Evolutionary conservation across 2,797 vertebrate genomes (phyloP).

Genomic region (Myripristis jacobus): DNA sequence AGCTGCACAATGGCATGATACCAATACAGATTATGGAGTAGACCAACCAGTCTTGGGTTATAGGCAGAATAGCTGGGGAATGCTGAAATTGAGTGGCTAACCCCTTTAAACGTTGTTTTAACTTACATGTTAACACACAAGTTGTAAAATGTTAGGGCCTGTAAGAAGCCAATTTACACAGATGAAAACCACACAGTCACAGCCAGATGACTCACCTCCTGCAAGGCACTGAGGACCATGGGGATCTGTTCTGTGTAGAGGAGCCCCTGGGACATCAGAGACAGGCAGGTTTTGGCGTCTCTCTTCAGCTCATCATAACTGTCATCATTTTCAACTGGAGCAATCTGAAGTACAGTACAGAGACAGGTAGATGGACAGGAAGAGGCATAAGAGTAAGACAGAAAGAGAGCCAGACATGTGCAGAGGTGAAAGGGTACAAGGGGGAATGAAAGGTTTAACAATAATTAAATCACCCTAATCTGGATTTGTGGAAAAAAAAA

Average conservation of each 20-base stretch:
- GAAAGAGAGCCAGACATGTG: not conserved
- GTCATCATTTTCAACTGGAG: constrained; percentile 97
- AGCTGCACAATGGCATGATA: not conserved
- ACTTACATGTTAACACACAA: constrained; percentile 3
- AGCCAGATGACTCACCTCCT: constrained; percentile 85
- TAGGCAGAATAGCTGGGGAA: too few relatives aligned
- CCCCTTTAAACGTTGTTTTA: constrained; percentile 8
- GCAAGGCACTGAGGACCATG: constrained; percentile 91
- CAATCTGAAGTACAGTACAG: constrained; percentile 84
- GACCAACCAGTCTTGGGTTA: not conserved
- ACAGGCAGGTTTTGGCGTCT: constrained; percentile 96
- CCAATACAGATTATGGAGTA: not conserved
- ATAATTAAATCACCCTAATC: not conserved
- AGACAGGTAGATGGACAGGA: not conserved
- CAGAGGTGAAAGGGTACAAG: not conserved
- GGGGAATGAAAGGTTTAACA: not conserved
- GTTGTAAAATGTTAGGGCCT: not conserved
- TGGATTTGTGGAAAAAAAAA: not conserved
- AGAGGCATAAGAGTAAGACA: not conserved
- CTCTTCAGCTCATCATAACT: constrained; percentile 98
- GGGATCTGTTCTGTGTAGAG: constrained; percentile 96
- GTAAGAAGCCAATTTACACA: constrained; percentile 24
- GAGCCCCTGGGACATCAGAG: constrained; percentile 97
- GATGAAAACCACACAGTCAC: constrained; percentile 10
- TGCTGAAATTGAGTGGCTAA: not conserved